Evolutionary conservation across 1,140 invertebrate genomes (phyloP), one percentile per base, ranked within the genome.

Genomic region (Drosophila takahashii): DNA sequence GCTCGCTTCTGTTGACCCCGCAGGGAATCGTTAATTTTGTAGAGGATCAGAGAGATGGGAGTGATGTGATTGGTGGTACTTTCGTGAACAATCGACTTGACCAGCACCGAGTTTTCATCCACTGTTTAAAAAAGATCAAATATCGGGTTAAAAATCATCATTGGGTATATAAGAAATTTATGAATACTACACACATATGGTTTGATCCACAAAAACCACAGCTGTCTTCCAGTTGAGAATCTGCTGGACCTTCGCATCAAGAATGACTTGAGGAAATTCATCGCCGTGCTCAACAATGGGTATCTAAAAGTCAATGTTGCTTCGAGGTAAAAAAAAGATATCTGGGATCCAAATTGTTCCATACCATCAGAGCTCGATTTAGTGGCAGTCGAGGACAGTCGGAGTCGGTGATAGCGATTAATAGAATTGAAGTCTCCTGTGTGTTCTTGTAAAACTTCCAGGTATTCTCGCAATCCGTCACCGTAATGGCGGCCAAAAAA

Each of bases 211-310:
- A 27, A 97, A 91, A 27, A 97, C 92, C 45, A 95, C 93, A 8
- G 95, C 93, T 13, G 94, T 94, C 65, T 94, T 95, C 96, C 96
- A 97, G 45, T 94, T 92, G 15, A 96, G 92, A 11, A 93, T 92
- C 42, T 93, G 92, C 6, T 92, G 92, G 4, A 94, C 94, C 65
- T 95, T 93, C 13, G 96, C 91, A 91, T 97, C 96, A 0, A 96
- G 92, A 10, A 97, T 86, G 5, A 97, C 92, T 93, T 97, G 96
- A 0, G 96, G 94, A 39, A 97, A 84, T 92, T 97, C 96, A 47
- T 95, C 93, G 3, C 95, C 95, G 3, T 92, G 91, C 1, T 92
- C 91, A 4, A 95, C 90, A 50, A 95, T 91, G 0, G 96, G 96
- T 27, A 96, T 85, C 91, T 92, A 26, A 0, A 2, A 5, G 29